A percentile compares a stretch with the other conserved stretches of the same genome.
phyloP scores from a whole-genome alignment of 2,888 invertebrate genomes.

The Drosophila pseudotakahashii region DNA sequence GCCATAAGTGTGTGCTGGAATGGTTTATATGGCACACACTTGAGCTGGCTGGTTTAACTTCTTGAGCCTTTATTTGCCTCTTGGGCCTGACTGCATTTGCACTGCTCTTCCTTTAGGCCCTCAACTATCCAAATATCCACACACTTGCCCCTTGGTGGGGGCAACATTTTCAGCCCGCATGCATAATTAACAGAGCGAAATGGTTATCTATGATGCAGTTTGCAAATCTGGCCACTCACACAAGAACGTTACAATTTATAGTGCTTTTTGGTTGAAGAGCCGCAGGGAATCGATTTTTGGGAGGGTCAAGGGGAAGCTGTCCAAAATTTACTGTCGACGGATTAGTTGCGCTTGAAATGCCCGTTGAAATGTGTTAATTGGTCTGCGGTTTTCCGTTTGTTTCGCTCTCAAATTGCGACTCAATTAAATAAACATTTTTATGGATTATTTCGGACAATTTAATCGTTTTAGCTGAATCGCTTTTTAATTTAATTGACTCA shows the following conservation, averaged over 20 bases:
- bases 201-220: constrained; percentile 12
- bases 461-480: neutral
- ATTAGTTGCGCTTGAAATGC: constrained; percentile 17
- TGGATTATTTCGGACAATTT: neutral
- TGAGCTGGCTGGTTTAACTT: constrained; percentile 40
- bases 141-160: constrained; percentile 11
- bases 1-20: constrained; percentile 18
- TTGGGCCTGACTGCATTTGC: constrained; percentile 41
- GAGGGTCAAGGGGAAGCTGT: constrained; percentile 5
- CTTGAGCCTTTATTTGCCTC: constrained; percentile 45
- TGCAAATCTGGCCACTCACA: constrained; percentile 20
- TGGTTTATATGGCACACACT: constrained; percentile 49
- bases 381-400: constrained; percentile 7
- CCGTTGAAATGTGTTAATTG: constrained; percentile 2
- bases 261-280: constrained; percentile 18
- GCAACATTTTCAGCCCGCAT: constrained; percentile 27
- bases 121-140: constrained; percentile 4
- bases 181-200: constrained; percentile 34
- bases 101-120: constrained; percentile 10
- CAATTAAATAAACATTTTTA: constrained; percentile 17
- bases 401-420: constrained; percentile 1
- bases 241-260: constrained; percentile 11
- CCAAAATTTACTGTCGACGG: constrained; percentile 24
- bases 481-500: constrained; percentile 5
- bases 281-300: constrained; percentile 34